Evolutionary conservation across 1,140 invertebrate genomes (phyloP).

Genomic region (Pogonomyrmex barbatus): DNA sequence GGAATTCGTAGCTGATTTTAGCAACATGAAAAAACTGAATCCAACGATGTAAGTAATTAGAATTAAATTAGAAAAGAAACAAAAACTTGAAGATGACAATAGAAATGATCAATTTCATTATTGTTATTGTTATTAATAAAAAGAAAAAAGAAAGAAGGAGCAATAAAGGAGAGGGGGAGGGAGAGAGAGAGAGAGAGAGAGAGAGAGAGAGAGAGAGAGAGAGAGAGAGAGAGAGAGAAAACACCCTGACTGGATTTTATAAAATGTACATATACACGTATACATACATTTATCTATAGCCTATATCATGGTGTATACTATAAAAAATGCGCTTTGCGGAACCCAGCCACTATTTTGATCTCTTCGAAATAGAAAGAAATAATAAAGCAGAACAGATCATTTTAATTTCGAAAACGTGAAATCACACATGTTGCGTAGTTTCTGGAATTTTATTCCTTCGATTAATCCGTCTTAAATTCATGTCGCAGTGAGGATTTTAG

Average conservation of each 20-base stretch:
- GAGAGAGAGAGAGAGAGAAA: no score
- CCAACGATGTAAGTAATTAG: constrained; percentile 89
- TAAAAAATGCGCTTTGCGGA: no score
- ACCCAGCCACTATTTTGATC: no score
- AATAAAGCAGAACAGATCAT: neutral
- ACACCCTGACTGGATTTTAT: no score
- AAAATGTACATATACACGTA: neutral
- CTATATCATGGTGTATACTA: no score
- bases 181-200: no score
- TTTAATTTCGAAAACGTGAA: constrained; percentile 30
- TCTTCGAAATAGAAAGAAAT: no score
- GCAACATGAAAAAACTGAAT: constrained; percentile 90
- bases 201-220: no score
- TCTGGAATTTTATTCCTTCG: constrained; percentile 42
- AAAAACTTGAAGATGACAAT: neutral
- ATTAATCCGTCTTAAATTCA: constrained; percentile 7
- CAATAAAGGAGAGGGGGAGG: neutral
- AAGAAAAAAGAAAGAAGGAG: neutral
- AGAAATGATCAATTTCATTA: neutral
- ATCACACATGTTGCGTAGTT: constrained; percentile 23
- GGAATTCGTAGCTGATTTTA: constrained; percentile 92
- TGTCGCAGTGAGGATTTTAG: constrained; percentile 88
- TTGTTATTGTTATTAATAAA: neutral
- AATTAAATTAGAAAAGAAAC: neutral
- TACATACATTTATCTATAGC: neutral